phyloP scores from a whole-genome alignment of 2,888 invertebrate species.

The Ferdinandea cuprea region DNA sequence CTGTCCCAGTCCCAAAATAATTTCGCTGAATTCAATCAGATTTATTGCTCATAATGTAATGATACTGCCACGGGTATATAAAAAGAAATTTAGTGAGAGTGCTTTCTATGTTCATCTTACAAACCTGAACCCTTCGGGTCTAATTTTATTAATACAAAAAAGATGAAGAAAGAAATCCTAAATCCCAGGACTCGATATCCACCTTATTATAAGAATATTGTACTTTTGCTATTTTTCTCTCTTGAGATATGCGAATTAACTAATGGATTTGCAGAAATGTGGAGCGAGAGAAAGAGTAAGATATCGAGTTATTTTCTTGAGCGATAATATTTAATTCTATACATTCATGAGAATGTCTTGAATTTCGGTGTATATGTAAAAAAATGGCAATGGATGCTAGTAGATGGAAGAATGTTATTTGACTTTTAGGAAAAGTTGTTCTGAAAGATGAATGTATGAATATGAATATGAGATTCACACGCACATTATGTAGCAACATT shows the following conservation, averaged over 20 bases:
- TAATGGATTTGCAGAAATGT: constrained; percentile 7
- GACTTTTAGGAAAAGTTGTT: too few relatives aligned
- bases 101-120: not conserved
- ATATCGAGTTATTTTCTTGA: not conserved
- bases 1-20: constrained; percentile 1
- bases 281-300: too few relatives aligned
- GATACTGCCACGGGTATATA: constrained; percentile 2
- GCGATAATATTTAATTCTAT: not conserved
- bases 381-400: constrained; percentile 15
- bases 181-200: not conserved
- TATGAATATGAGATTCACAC: too few relatives aligned
- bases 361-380: not conserved
- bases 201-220: too few relatives aligned
- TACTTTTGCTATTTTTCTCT: not conserved
- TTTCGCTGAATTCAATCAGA: not conserved
- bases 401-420: not conserved
- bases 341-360: not conserved
- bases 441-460: too few relatives aligned
- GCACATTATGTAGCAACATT: too few relatives aligned
- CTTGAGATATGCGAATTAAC: constrained; percentile 15
- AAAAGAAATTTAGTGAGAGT: constrained; percentile 1
- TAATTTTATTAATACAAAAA: not conserved
- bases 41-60: constrained; percentile 8
- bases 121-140: not conserved
- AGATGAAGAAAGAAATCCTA: not conserved